A percentile compares a stretch with the other conserved stretches of the same genome.
Conservation (phyloP, 1,140 invertebrate genomes). For the Heliconius nattereri region DNA sequence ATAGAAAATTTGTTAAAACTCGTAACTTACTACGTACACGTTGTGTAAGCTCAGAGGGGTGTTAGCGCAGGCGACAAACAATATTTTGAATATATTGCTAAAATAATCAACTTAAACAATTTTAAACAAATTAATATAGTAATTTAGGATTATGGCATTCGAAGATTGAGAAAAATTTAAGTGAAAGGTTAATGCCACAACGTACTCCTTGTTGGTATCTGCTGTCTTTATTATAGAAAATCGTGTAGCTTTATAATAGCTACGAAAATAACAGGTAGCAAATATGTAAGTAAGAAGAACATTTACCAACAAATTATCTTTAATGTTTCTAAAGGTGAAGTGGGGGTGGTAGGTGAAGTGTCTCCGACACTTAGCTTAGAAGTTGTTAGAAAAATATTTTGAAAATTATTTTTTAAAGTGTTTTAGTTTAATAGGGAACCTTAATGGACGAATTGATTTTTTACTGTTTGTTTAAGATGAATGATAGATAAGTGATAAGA, state of each 20-base stretch:
- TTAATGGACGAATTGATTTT: not conserved
- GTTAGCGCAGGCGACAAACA: slow-evolving; percentile 5
- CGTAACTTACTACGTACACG: not conserved
- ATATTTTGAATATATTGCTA: not conserved
- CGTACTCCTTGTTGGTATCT: not conserved
- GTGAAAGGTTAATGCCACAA: not conserved
- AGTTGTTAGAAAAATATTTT: not conserved
- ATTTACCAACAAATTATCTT: not conserved
- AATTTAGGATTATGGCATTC: not conserved
- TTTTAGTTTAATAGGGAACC: not conserved
- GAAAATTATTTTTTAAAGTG: not conserved
- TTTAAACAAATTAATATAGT: not conserved
- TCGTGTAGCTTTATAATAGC: not conserved
- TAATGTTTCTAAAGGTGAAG: not conserved
- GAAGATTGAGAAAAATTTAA: not conserved
- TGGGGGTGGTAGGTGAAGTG: no score
- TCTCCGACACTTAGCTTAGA: not conserved
- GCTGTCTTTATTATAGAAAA: not conserved
- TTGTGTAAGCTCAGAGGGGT: not conserved
- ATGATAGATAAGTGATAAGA: not conserved
- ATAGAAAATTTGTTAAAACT: not conserved
- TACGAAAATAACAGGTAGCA: not conserved
- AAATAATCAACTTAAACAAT: not conserved
- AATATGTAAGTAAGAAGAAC: not conserved
- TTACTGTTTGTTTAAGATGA: not conserved